Conservation (phyloP, 2,113 vertebrate species). For the Dicaeum eximium region DNA sequence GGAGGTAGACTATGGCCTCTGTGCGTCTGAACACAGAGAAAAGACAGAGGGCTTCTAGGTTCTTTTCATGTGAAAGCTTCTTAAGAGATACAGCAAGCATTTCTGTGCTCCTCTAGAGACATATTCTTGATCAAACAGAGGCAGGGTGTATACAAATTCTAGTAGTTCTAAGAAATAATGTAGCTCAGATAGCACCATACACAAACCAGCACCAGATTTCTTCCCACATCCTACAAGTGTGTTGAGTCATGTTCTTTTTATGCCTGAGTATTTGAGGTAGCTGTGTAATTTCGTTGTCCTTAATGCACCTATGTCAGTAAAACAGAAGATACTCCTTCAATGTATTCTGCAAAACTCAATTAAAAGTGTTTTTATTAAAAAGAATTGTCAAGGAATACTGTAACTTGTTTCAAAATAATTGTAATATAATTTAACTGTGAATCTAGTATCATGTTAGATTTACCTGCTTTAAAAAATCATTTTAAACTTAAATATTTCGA, state of each 20-base stretch:
- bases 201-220: background rate
- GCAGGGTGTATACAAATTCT: background rate
- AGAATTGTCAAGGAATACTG: background rate
- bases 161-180: background rate
- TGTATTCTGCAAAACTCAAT: background rate
- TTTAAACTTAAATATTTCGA: slow-evolving; percentile 6
- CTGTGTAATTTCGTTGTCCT: background rate
- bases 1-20: background rate
- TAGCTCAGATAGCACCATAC: background rate
- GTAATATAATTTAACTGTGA: background rate
- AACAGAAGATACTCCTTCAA: background rate
- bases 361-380: background rate
- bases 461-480: background rate
- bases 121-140: background rate
- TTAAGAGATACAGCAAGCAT: background rate
- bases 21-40: background rate
- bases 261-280: background rate
- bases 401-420: background rate
- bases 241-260: background rate
- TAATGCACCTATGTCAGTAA: background rate
- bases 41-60: background rate
- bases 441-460: background rate
- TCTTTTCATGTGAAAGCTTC: background rate
- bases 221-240: background rate
- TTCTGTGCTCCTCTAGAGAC: background rate